Percentiles rank a stretch among this genome's conserved stretches.
These are phyloP conservation scores for Gallinago stenura DNA, from an alignment of 2,797 vertebrate species.

Conservation along the genomic window DNA sequence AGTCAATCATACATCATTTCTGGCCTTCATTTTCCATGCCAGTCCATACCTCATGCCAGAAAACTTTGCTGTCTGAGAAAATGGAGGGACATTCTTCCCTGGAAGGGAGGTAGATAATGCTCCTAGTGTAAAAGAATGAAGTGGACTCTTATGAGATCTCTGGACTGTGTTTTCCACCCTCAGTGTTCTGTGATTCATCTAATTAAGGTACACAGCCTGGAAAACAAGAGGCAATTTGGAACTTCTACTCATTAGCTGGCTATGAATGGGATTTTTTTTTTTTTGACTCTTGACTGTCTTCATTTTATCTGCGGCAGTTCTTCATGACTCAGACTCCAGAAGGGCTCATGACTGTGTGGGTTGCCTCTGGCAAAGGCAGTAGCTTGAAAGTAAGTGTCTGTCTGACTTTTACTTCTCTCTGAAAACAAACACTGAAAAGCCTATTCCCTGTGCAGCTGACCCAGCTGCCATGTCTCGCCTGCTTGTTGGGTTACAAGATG, in stretches of 20 bases:
- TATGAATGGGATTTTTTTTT: conserved; percentile 31
- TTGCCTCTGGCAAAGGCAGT: conserved; percentile 62
- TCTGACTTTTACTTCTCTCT: conserved; percentile 50
- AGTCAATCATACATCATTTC: neutral
- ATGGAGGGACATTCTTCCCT: neutral
- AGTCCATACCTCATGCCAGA: neutral
- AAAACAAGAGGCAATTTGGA: conserved; percentile 62
- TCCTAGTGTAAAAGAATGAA: conserved; percentile 49
- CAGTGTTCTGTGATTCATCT: conserved; percentile 56
- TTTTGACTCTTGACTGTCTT: conserved; percentile 31
- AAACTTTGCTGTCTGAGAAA: neutral
- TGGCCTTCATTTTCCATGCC: neutral
- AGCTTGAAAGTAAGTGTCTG: conserved; percentile 59
- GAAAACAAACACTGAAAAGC: conserved; percentile 63
- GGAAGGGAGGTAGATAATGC: neutral
- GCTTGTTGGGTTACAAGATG: conserved; percentile 37
- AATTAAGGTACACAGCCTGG: conserved; percentile 56
- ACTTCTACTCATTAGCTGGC: conserved; percentile 33
- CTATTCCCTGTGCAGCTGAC: conserved; percentile 48
- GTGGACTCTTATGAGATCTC: conserved; percentile 17
- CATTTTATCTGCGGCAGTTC: conserved; percentile 32
- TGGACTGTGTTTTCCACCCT: conserved; percentile 25
- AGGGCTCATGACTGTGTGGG: conserved; percentile 59
- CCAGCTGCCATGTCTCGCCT: conserved; percentile 24
- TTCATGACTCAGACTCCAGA: conserved; percentile 68